Percentiles rank a stretch among this genome's conserved stretches.
Evolutionary conservation across 2,888 invertebrate species (phyloP).

Genomic region (Archips crataeganus): DNA sequence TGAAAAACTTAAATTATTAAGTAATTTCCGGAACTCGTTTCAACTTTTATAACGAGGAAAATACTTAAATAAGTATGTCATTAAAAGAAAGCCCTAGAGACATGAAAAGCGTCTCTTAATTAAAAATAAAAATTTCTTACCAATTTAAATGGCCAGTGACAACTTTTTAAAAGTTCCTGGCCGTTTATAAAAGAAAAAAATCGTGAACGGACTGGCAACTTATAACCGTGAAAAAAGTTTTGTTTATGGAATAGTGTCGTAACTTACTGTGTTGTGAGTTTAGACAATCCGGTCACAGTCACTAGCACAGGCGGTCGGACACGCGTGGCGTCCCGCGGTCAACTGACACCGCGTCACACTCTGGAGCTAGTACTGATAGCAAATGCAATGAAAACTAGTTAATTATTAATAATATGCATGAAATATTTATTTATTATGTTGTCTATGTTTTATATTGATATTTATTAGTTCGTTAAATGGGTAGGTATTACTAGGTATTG

Average conservation of each 20-base stretch:
- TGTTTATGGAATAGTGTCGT: neutral
- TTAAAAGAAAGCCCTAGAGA: neutral
- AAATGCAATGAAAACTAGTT: neutral
- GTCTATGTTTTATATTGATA: too few species aligned
- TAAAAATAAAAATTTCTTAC: neutral
- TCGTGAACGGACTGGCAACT: neutral
- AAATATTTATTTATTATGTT: too few species aligned
- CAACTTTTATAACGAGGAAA: neutral
- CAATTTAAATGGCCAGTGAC: neutral
- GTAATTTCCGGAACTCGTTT: neutral
- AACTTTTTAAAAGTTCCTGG: neutral
- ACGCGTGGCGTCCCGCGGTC: conserved; percentile 66
- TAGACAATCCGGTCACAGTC: conserved; percentile 40
- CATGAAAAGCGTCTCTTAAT: conserved; percentile 1
- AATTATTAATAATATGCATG: too few species aligned
- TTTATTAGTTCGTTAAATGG: too few species aligned
- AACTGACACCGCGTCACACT: conserved; percentile 64
- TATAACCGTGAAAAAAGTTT: neutral
- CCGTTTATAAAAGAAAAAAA: neutral
- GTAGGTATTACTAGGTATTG: too few species aligned
- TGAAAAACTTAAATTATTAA: neutral
- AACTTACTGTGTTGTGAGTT: conserved; percentile 16
- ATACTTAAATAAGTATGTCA: neutral
- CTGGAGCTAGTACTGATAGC: conserved; percentile 41
- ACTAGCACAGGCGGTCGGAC: conserved; percentile 51